These are phyloP conservation scores for Porites australiensis DNA, from an alignment of 64 coral and sea anemone genomes.

Conservation along the genomic window DNA sequence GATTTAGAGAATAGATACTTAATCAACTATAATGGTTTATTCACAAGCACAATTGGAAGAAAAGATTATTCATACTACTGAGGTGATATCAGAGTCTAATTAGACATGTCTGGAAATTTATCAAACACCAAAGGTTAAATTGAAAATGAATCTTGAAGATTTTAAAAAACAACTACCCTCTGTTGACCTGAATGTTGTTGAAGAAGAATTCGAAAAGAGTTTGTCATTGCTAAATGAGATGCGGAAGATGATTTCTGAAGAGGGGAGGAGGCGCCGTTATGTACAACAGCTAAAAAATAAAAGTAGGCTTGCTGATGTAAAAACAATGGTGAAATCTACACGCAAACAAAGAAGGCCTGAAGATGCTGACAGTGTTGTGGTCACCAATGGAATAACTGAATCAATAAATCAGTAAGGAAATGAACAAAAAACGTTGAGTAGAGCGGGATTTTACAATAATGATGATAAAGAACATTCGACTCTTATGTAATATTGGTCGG, in stretches of 20 bases:
- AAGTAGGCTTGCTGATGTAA: neutral
- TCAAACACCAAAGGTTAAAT: neutral
- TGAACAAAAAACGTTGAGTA: no score
- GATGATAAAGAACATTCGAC: no score
- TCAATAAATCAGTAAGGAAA: no score
- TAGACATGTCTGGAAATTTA: conserved; percentile 42
- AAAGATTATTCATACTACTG: conserved; percentile 19
- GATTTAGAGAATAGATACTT: neutral
- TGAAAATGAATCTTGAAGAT: conserved; percentile 18
- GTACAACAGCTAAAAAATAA: conserved; percentile 22
- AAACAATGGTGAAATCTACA: neutral
- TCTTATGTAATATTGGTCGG: no score
- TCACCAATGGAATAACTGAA: neutral
- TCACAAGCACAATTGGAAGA: conserved; percentile 22
- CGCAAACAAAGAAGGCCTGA: neutral
- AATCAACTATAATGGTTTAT: neutral
- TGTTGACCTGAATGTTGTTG: neutral
- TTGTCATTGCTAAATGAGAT: conserved; percentile 7
- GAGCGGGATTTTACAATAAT: no score
- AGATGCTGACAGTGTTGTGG: neutral
- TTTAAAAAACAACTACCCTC: neutral
- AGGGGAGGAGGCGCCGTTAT: neutral
- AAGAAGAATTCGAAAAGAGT: conserved; percentile 38
- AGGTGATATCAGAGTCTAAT: neutral
- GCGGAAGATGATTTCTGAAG: conserved; percentile 31